A percentile compares a stretch with the other conserved stretches of the same genome.
Evolutionary conservation across 1,140 invertebrate species (phyloP).

Genomic region (Drosophila malerkotliana): DNA sequence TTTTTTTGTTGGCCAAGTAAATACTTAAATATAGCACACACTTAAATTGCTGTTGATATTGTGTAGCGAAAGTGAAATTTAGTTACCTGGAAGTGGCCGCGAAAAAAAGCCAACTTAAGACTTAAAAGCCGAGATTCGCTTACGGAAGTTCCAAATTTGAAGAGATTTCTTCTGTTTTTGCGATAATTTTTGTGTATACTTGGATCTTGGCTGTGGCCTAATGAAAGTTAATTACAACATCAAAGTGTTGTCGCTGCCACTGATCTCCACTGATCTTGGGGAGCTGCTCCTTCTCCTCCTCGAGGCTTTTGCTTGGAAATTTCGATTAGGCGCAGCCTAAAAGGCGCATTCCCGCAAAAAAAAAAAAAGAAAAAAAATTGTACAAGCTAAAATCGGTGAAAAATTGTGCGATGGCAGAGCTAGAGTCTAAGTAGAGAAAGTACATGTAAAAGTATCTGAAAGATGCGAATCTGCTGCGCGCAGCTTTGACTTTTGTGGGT

Average conservation of each 20-base stretch:
- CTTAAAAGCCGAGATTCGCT: constrained; percentile 42
- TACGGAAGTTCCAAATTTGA: constrained; percentile 45
- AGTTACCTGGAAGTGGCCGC: constrained; percentile 37
- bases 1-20: constrained; percentile 44
- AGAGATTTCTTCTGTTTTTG: constrained; percentile 42
- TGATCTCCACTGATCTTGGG: constrained; percentile 33
- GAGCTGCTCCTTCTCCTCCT: constrained; percentile 15
- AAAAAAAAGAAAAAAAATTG: not conserved
- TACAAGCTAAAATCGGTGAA: constrained; percentile 7
- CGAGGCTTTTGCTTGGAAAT: not conserved
- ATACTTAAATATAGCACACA: constrained; percentile 53
- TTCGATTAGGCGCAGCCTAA: constrained; percentile 51
- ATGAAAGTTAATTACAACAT: constrained; percentile 54
- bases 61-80: constrained; percentile 52
- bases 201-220: constrained; percentile 38
- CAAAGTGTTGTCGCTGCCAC: constrained; percentile 50
- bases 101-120: constrained; percentile 23
- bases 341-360: constrained; percentile 15
- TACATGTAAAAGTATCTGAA: constrained; percentile 55
- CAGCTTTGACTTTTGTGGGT: constrained; percentile 14
- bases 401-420: constrained; percentile 47
- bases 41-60: constrained; percentile 46
- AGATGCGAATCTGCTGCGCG: constrained; percentile 48
- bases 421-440: constrained; percentile 51
- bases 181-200: constrained; percentile 26